Base-by-base conservation (phyloP, 2,888 invertebrate genomes). In the Branchellion lobata region DNA sequence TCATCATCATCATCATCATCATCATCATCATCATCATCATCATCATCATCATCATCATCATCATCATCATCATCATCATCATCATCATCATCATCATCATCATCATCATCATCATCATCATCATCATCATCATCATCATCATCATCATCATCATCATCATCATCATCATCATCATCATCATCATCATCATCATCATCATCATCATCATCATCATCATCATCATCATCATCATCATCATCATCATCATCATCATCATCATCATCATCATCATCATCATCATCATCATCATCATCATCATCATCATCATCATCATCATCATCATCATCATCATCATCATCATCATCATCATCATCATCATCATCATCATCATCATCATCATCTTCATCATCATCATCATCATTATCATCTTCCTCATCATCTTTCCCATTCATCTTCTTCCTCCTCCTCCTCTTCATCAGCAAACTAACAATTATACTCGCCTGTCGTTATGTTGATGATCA, bases 331-430 rank as follows among this genome's bases (percentile, higher is more conserved):
- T 24, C 61, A 57, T 57, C 61, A 57, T 57, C 61, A 57, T 57
- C 61, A 57, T 24, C 8, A 18, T 57, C 61, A 57, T 57, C 14
- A 18, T 24, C 21, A 3, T 57, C 24, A 57, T 57, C 61, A 57
- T 57, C 61, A 57, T 57, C 61, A 57, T n/a, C 61, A 57, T 57
- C 21, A 57, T 18, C 61, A 57, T 57, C n/a, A 8, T n/a, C 21
- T 14, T 24, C 61, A 57, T 8, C 14, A 57, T 57, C 61, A 57
- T 57, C 61, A 57, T 57, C 61, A 57, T n/a, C 61, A 18, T n/a
- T n/a, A 57, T 18, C 47, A 47, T 57, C 61, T n/a, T n/a, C n/a
- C n/a, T 57, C n/a, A n/a, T 57, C n/a, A 5, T 24, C 5, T 24
- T 57, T n/a, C 21, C 8, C 61, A 57, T 57, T n/a, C 21, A 5